Percentiles rank a stretch among this genome's conserved stretches.
These are phyloP conservation scores for Mesoclemmys tuberculata DNA, from an alignment of 2,113 vertebrate genomes.

Conservation along the genomic window DNA sequence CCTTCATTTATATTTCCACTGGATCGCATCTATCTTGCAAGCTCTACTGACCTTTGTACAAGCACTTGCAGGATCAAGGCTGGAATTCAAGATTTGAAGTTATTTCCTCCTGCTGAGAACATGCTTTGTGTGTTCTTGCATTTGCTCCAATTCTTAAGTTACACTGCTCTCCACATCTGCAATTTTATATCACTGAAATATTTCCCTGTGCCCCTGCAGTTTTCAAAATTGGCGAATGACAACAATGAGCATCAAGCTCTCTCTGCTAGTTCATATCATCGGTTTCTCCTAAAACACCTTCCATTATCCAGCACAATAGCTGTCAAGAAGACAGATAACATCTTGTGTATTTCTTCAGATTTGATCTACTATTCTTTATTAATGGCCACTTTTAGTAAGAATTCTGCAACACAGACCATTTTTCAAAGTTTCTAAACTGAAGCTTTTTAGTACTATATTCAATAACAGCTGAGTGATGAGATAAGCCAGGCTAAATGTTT, in stretches of 20 bases:
- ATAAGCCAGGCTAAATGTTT: conserved; percentile 7
- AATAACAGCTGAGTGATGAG: conserved; percentile 9
- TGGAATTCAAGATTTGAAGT: not conserved
- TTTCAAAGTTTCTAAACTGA: conserved; percentile 11
- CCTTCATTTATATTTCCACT: rapidly evolving
- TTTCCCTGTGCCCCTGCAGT: conserved; percentile 43
- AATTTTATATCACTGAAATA: conserved; percentile 59
- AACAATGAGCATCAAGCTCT: conserved; percentile 22
- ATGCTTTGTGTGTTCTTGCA: not conserved
- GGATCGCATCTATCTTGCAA: not conserved
- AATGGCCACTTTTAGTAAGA: conserved; percentile 17
- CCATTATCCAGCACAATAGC: conserved; percentile 4
- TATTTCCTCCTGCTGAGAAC: not conserved
- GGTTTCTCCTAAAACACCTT: conserved; percentile 35
- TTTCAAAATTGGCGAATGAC: conserved; percentile 56
- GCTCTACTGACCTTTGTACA: not conserved
- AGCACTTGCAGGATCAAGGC: not conserved
- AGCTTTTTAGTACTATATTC: conserved; percentile 33
- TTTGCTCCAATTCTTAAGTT: not conserved
- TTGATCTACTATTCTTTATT: conserved; percentile 48
- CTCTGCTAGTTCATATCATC: conserved; percentile 57
- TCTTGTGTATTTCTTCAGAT: conserved; percentile 48
- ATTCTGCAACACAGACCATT: conserved; percentile 3
- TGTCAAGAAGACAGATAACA: conserved; percentile 53
- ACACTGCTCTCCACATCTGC: not conserved